These are phyloP conservation scores for Colossoma macropomum DNA, from an alignment of 2,113 vertebrate genomes.

Conservation along the genomic window DNA sequence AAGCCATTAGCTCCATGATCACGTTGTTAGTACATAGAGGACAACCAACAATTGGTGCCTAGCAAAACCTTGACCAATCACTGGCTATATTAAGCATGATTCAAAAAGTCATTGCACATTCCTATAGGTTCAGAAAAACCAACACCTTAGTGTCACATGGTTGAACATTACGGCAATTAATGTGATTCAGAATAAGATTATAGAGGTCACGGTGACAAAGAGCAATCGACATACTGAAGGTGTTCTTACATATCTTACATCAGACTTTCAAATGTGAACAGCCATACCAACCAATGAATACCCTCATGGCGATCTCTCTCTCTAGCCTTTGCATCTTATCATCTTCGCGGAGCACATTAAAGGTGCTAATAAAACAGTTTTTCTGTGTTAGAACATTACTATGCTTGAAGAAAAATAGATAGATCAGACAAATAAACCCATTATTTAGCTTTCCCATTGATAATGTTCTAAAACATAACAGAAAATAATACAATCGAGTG, in stretches of 20 bases:
- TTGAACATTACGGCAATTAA: conserved; percentile 43
- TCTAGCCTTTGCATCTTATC: conserved; percentile 28
- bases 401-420: conserved; percentile 41
- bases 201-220: conserved; percentile 56
- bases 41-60: conserved; percentile 42
- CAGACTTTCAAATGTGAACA: conserved; percentile 41
- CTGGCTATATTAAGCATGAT: conserved; percentile 49
- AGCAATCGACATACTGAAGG: conserved; percentile 35
- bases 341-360: conserved; percentile 32
- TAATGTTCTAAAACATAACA: conserved; percentile 39
- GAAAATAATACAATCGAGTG: conserved; percentile 46
- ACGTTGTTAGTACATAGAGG: conserved; percentile 46
- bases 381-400: conserved; percentile 42
- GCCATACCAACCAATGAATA: conserved; percentile 17
- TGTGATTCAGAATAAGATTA: conserved; percentile 48
- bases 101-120: conserved; percentile 49
- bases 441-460: conserved; percentile 46
- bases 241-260: conserved; percentile 39
- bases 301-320: conserved; percentile 16
- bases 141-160: conserved; percentile 44
- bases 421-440: conserved; percentile 45
- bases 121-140: conserved; percentile 40
- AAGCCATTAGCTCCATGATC: conserved; percentile 47
- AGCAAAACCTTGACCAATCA: conserved; percentile 44
- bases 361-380: conserved; percentile 29